Conservation (phyloP, 1,140 invertebrate genomes). For the Coboldia fuscipes region DNA sequence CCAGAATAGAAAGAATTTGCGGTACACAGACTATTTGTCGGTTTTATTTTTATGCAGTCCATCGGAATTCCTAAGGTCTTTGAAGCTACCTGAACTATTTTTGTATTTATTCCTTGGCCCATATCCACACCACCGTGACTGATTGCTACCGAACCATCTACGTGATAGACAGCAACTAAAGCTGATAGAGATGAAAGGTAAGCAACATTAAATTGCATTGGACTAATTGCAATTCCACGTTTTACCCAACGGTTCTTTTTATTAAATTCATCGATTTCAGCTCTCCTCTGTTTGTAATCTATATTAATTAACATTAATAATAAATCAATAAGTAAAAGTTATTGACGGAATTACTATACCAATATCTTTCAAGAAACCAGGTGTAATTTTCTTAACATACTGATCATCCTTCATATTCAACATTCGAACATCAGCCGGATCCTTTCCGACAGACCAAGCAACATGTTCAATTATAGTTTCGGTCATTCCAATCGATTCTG, state of each 20-base stretch:
- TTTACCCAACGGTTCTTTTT: slow-evolving; percentile 55
- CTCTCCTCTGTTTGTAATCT: slow-evolving; percentile 33
- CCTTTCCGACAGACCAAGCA: slow-evolving; percentile 34
- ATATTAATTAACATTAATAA: background rate
- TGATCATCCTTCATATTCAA: slow-evolving; percentile 31
- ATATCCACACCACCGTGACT: slow-evolving; percentile 63
- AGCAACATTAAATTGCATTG: slow-evolving; percentile 39
- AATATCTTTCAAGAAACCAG: slow-evolving; percentile 11
- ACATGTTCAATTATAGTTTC: slow-evolving; percentile 72
- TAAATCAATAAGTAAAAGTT: background rate
- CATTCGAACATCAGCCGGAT: slow-evolving; percentile 41
- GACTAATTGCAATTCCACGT: slow-evolving; percentile 38
- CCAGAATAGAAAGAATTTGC: slow-evolving; percentile 24
- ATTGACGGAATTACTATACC: background rate
- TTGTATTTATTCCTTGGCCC: slow-evolving; percentile 63
- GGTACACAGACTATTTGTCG: background rate
- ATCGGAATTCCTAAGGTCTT: slow-evolving; percentile 48
- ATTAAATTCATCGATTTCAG: slow-evolving; percentile 37
- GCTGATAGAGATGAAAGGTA: slow-evolving; percentile 35
- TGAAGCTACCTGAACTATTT: slow-evolving; percentile 51
- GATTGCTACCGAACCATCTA: slow-evolving; percentile 54
- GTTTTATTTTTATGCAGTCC: slow-evolving; percentile 13
- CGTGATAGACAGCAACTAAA: slow-evolving; percentile 45
- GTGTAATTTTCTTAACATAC: slow-evolving; percentile 20
- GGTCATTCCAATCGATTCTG: slow-evolving; percentile 38